Conservation (phyloP, 2,888 invertebrate species). For the Andrena chrysosceles region DNA sequence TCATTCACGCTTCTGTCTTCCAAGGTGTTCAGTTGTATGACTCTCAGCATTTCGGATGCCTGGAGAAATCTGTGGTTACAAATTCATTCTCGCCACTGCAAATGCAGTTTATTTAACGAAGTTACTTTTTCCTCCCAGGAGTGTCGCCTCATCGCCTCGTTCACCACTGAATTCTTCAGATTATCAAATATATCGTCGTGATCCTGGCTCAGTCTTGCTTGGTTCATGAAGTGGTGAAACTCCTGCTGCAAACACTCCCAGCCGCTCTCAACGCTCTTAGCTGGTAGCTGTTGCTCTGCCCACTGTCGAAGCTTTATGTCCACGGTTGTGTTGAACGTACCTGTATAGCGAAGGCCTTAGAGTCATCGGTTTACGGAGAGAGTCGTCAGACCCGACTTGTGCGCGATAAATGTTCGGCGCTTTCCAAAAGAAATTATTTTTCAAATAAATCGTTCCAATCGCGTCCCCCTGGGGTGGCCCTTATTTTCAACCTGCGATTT, state of each 20-base stretch:
- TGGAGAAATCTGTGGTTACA: background rate
- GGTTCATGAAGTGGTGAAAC: conserved; percentile 89
- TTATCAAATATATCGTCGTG: conserved; percentile 96
- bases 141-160: conserved; percentile 94
- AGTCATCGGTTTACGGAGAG: conserved; percentile 4
- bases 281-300: conserved; percentile 96
- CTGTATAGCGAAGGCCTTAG: conserved; percentile 82
- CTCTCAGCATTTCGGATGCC: conserved; percentile 93
- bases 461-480: too few species aligned
- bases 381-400: background rate
- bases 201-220: conserved; percentile 89
- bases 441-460: too few species aligned
- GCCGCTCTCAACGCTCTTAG: conserved; percentile 92
- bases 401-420: too few species aligned
- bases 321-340: conserved; percentile 93
- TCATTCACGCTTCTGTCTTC: conserved; percentile 95
- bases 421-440: too few species aligned
- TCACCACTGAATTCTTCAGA: conserved; percentile 94
- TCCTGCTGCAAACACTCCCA: conserved; percentile 93
- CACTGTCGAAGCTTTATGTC: conserved; percentile 98
- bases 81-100: background rate
- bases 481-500: too few species aligned
- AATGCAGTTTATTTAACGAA: background rate
- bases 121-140: conserved; percentile 96
- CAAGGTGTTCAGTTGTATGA: conserved; percentile 97